A percentile compares a stretch with the other conserved stretches of the same genome.
These are phyloP conservation scores for Tachina fera DNA, from an alignment of 2,888 invertebrate species.

Conservation along the genomic window DNA sequence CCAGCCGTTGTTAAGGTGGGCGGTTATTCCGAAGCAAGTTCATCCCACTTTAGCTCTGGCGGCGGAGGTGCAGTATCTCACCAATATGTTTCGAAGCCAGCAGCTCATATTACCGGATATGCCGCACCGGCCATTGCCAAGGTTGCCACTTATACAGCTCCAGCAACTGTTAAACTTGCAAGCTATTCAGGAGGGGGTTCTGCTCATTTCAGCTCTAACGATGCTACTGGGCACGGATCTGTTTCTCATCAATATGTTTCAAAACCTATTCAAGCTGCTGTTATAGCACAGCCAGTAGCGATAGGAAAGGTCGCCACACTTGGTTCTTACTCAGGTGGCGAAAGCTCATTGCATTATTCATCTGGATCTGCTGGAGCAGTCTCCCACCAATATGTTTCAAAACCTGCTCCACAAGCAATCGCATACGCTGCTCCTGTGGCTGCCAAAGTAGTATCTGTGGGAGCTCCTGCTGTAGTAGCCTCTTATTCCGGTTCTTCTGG, in stretches of 20 bases:
- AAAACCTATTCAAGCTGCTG: slow-evolving; percentile 69
- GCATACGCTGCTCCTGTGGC: slow-evolving; percentile 66
- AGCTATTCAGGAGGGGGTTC: slow-evolving; percentile 41
- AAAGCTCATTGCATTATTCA: slow-evolving; percentile 51
- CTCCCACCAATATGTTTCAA: slow-evolving; percentile 76
- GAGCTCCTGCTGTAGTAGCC: slow-evolving; percentile 46
- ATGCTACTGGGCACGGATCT: slow-evolving; percentile 70
- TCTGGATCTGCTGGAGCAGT: slow-evolving; percentile 73
- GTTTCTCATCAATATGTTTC: slow-evolving; percentile 76
- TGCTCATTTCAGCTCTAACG: slow-evolving; percentile 61
- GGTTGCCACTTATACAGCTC: slow-evolving; percentile 73
- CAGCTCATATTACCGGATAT: slow-evolving; percentile 80
- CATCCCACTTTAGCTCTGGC: slow-evolving; percentile 55
- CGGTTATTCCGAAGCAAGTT: slow-evolving; percentile 38
- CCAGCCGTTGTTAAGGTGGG: slow-evolving; percentile 51
- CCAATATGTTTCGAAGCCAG: slow-evolving; percentile 74
- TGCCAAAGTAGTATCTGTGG: slow-evolving; percentile 67
- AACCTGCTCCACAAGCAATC: slow-evolving; percentile 68
- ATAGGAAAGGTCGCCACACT: slow-evolving; percentile 73
- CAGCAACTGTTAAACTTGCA: slow-evolving; percentile 52
- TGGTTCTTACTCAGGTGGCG: slow-evolving; percentile 70
- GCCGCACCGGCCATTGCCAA: slow-evolving; percentile 71
- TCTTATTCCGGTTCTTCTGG: slow-evolving; percentile 55
- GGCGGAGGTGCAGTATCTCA: slow-evolving; percentile 74
- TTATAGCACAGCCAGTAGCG: slow-evolving; percentile 23